A percentile compares a stretch with the other conserved stretches of the same genome.
phyloP scores from a whole-genome alignment of 2,888 invertebrate species.

The Calameuta pallipes region DNA sequence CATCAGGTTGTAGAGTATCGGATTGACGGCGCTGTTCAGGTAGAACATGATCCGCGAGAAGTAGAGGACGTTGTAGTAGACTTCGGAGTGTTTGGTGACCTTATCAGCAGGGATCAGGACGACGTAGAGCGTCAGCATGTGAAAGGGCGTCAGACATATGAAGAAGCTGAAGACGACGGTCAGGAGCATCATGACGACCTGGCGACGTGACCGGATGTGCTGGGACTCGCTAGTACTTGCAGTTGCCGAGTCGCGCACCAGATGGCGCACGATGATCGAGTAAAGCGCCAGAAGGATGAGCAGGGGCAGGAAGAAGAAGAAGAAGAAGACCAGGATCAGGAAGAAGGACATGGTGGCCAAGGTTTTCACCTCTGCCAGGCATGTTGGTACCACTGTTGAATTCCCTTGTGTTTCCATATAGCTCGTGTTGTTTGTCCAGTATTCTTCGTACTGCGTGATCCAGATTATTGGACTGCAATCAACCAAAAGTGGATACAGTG shows the following conservation, averaged over 20 bases:
- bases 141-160: conserved; percentile 87
- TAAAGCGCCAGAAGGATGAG: conserved; percentile 84
- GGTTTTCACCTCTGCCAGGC: conserved; percentile 82
- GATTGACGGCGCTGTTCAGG: conserved; percentile 90
- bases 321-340: conserved; percentile 77
- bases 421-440: conserved; percentile 39
- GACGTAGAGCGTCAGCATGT: conserved; percentile 85
- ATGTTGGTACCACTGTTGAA: conserved; percentile 74
- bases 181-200: conserved; percentile 88
- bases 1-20: conserved; percentile 92
- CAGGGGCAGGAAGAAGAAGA: conserved; percentile 86
- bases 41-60: conserved; percentile 89
- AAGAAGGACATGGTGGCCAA: conserved; percentile 84
- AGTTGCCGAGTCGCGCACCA: conserved; percentile 78
- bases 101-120: conserved; percentile 80
- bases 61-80: conserved; percentile 84
- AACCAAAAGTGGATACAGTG: conserved; percentile 61
- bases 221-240: conserved; percentile 80
- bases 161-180: conserved; percentile 91
- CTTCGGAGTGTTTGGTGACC: conserved; percentile 77
- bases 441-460: conserved; percentile 57
- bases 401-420: conserved; percentile 73
- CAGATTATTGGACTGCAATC: conserved; percentile 79
- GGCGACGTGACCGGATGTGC: conserved; percentile 78
- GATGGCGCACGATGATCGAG: conserved; percentile 84